phyloP scores from a whole-genome alignment of 2,888 invertebrate genomes.

The Plagodis pulveraria region DNA sequence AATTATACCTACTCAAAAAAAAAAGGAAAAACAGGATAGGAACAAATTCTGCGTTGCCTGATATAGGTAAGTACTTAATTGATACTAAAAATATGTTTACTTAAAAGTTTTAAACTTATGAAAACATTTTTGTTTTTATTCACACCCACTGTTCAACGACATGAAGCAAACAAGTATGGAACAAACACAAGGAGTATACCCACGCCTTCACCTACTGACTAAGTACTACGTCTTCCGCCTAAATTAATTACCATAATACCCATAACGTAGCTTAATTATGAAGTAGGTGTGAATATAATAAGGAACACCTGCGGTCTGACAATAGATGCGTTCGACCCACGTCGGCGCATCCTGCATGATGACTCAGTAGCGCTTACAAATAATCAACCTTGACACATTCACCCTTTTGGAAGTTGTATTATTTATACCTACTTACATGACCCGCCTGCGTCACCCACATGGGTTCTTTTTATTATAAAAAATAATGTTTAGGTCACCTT shows the following conservation, averaged over 20 bases:
- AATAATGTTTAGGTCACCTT: too few species aligned
- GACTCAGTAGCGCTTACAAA: slow-evolving; percentile 18
- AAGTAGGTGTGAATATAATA: slow-evolving; percentile 33
- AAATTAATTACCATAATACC: slow-evolving; percentile 21
- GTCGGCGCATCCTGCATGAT: slow-evolving; percentile 22
- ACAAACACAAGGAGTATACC: background rate
- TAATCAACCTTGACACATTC: slow-evolving; percentile 20
- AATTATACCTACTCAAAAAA: too few species aligned
- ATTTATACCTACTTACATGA: background rate
- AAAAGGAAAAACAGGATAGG: too few species aligned
- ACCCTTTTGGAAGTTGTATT: background rate
- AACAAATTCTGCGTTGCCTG: too few species aligned
- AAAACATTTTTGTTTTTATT: too few species aligned
- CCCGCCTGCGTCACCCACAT: too few species aligned
- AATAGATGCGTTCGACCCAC: slow-evolving; percentile 24
- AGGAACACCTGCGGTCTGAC: slow-evolving; percentile 27
- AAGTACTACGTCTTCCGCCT: slow-evolving; percentile 18
- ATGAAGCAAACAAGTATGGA: too few species aligned
- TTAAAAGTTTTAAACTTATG: too few species aligned
- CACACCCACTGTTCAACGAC: too few species aligned
- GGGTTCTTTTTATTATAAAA: too few species aligned
- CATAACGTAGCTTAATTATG: slow-evolving; percentile 25
- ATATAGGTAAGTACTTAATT: too few species aligned
- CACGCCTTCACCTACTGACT: background rate
- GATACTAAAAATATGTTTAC: too few species aligned